Base-by-base conservation (phyloP, 2,113 vertebrate species). In the Tringa solitaria region DNA sequence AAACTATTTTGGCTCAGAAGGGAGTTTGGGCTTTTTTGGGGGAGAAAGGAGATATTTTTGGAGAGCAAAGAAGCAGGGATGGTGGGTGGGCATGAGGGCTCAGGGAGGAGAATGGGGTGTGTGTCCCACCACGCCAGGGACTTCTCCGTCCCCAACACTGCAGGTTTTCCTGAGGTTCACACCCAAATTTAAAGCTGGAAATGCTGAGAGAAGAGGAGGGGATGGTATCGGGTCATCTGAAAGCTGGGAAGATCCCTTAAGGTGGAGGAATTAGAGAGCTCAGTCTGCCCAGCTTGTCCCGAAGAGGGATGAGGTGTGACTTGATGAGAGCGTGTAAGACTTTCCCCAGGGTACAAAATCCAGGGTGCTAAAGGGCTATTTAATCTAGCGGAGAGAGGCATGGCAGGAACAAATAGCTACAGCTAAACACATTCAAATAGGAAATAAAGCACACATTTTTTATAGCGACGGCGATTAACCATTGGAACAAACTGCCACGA, bases 101-200 rank as follows among this genome's bases (percentile, higher is more conserved):
- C 0, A 0, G 72, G 54, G 33, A 63, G 54, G 23, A 45, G 28
- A 18, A 18, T 30, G 53, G 14, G 14, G 2, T 2, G 2, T 3
- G 27, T n/a, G 1, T n/a, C 53, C 51, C 33, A 14, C 41, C 1
- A 0, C 1, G 0, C 16, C 3, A 0, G 21, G 23, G 28, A 2
- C 59, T 65, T 26, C 43, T 59, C 30, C 72, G 30, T 35, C n/a
- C 23, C 41, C 24, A 8, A 8, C 51, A 8, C 2, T 0, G 0
- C 14, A 27, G 5, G 10, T 48, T 35, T 59, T 24, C 33, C 57
- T 15, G 33, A 33, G 57, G 33, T 59, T 59, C 33, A 6, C 41
- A 3, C 8, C 50, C 11, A 3, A 76, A 45, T 18, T 30, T 45
- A 19, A 26, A 45, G 50, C 2, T 37, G 68, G 46, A 10, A 84